Conservation (phyloP, 1,140 invertebrate genomes). For the Lepidurus packardi region DNA sequence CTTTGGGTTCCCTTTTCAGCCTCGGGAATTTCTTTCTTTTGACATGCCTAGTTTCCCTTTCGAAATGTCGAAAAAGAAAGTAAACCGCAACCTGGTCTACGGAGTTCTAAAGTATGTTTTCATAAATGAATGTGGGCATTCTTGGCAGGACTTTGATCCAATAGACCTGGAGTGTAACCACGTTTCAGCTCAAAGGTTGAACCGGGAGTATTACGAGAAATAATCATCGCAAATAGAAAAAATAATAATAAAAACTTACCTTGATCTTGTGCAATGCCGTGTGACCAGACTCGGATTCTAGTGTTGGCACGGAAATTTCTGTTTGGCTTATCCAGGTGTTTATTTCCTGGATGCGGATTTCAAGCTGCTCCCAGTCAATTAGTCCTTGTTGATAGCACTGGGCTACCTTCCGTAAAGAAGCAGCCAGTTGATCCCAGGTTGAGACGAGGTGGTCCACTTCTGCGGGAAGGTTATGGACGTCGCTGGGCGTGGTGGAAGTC, state of each 20-base stretch:
- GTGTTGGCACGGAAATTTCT: conserved; percentile 68
- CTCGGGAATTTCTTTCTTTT: too few species aligned
- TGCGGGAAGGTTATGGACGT: not conserved
- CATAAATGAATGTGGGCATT: too few species aligned
- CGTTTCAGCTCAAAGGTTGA: too few species aligned
- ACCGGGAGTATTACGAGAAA: too few species aligned
- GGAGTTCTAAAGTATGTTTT: too few species aligned
- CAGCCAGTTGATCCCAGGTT: not conserved
- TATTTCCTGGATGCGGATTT: not conserved
- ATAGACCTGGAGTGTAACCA: too few species aligned
- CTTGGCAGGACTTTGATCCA: too few species aligned
- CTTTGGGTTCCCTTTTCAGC: too few species aligned
- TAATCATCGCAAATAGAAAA: too few species aligned
- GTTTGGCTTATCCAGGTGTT: conserved; percentile 53
- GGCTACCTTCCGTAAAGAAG: not conserved
- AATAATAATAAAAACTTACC: conserved; percentile 56
- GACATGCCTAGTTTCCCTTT: too few species aligned
- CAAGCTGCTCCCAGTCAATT: conserved; percentile 1
- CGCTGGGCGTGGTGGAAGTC: not conserved
- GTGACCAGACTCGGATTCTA: conserved; percentile 66
- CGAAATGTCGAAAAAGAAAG: too few species aligned
- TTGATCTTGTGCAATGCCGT: conserved; percentile 79
- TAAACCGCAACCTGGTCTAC: too few species aligned
- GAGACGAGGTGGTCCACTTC: not conserved
- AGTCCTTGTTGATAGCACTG: not conserved